Conservation (phyloP, 2,888 invertebrate species). For the Glaucopsyche alexis region DNA sequence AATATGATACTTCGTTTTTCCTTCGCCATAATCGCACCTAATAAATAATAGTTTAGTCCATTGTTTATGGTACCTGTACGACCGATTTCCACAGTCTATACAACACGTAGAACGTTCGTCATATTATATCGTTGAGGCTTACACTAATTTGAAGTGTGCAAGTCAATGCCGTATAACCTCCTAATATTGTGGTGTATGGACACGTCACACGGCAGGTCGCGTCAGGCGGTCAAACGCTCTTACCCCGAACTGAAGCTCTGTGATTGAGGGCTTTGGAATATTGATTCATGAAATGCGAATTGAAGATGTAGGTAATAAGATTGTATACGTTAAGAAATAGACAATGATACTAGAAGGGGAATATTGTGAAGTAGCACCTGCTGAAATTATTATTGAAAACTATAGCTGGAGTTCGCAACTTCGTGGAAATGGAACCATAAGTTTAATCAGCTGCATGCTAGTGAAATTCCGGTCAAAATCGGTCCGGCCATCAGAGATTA, state of each 20-base stretch:
- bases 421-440: no score
- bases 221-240: constrained; percentile 60
- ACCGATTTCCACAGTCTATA: not conserved
- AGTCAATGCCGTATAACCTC: constrained; percentile 54
- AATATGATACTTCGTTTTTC: no score
- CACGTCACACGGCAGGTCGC: constrained; percentile 69
- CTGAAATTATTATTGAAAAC: no score
- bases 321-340: no score
- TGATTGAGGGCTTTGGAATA: constrained; percentile 51
- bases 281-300: constrained; percentile 13
- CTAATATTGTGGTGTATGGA: constrained; percentile 60
- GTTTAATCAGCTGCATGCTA: no score
- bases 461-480: no score
- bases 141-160: not conserved
- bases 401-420: no score
- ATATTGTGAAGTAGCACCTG: no score
- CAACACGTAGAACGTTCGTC: not conserved
- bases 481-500: no score
- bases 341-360: no score
- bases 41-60: no score
- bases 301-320: not conserved
- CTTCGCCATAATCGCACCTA: no score
- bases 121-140: not conserved
- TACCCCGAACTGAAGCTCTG: constrained; percentile 73
- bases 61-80: not conserved